Evolutionary conservation across 2,113 vertebrate genomes (phyloP), one percentile per base, ranked within the genome.

Genomic region (Psettodes erumei): DNA sequence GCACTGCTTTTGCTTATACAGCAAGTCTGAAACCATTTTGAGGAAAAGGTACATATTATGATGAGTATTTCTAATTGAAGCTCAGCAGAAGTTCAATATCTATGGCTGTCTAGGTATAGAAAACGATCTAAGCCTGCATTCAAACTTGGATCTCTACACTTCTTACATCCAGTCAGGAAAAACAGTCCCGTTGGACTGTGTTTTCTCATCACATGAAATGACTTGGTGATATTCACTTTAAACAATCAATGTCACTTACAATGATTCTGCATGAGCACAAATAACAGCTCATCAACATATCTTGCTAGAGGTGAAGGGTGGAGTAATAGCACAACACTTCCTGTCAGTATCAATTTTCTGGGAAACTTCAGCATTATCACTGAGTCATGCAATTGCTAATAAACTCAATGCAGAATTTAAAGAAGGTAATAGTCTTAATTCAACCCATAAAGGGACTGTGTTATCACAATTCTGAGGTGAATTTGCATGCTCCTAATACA

Each of bases 401-500:
- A 69, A 64, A 73, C 30, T 25, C 30, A 69, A 42, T 37, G 6
- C 48, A 66, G 40, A 71, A 60, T 35, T 53, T 28, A 69, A 83
- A 63, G 43, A 25, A 40, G 42, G 68, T 71, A 72, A 81, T 40
- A 30, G 63, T 77, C 32, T 72, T 56, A 45, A 77, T 68, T 78
- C 28, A 16, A 7, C 21, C 42, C 32, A 78, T 23, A 63, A 74
- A 72, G 35, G 18, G 51, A 65, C 67, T 79, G 51, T 45, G 23
- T 48, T 62, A 66, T 80, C 48, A 76, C 21, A 77, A 71, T 82
- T 83, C 51, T 62, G 33, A 61, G 58, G 55, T 56, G 69, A 83
- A 89, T 76, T 40, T 38, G 47, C 58, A 65, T 37, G 62, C 38
- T 77, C 13, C 25, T 71, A 47, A 73, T 54, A 61, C 38, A 83